phyloP scores from a whole-genome alignment of 2,888 invertebrate species.

The Himalopsyche tibetana region DNA sequence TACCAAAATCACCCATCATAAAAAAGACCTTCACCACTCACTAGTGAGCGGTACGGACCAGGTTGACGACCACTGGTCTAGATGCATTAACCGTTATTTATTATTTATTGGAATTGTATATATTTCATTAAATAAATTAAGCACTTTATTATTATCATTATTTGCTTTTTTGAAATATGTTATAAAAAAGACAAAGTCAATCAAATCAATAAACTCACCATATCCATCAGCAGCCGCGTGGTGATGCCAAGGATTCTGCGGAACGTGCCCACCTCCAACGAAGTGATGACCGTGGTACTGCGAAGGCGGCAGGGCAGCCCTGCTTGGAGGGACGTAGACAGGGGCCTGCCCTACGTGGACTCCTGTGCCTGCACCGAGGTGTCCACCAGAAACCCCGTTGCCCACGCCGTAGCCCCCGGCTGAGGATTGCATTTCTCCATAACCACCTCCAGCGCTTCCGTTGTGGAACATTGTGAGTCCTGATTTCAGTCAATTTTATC shows the following conservation, averaged over 20 bases:
- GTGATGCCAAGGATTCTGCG: slow-evolving; percentile 72
- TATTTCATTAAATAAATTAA: too few species aligned
- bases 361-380: slow-evolving; percentile 64
- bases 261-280: slow-evolving; percentile 69
- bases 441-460: slow-evolving; percentile 45
- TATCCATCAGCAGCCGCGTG: slow-evolving; percentile 69
- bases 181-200: too few species aligned
- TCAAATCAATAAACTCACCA: slow-evolving; percentile 67
- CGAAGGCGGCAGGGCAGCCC: slow-evolving; percentile 76
- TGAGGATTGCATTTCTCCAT: slow-evolving; percentile 19
- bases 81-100: too few species aligned
- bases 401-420: slow-evolving; percentile 67
- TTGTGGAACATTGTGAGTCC: slow-evolving; percentile 63
- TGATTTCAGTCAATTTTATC: background rate
- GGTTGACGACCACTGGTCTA: too few species aligned
- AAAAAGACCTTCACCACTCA: too few species aligned
- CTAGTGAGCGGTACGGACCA: too few species aligned
- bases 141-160: too few species aligned
- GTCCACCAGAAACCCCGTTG: slow-evolving; percentile 69
- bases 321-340: slow-evolving; percentile 83
- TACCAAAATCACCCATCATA: too few species aligned
- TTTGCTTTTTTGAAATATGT: too few species aligned
- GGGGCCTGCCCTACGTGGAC: slow-evolving; percentile 74
- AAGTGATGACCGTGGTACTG: slow-evolving; percentile 73
- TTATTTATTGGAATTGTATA: too few species aligned